Evolutionary conservation across 2,888 invertebrate genomes (phyloP).

Genomic region (Hirtodrosophila cameraria): DNA sequence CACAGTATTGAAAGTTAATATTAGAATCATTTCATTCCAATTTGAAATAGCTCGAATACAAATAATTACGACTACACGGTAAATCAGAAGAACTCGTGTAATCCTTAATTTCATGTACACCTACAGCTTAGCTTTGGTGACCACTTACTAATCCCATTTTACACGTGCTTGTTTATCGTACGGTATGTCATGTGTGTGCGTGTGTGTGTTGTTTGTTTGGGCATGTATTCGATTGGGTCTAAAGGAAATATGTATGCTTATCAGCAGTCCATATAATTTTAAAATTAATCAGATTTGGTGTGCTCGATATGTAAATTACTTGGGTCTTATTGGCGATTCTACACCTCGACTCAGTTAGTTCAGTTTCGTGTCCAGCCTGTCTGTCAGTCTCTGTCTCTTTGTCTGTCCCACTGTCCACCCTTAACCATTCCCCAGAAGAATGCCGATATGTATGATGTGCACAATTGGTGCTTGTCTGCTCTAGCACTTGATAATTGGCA

Average conservation of each 20-base stretch:
- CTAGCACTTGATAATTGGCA: conserved; percentile 70
- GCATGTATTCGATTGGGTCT: conserved; percentile 15
- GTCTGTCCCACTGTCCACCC: background rate
- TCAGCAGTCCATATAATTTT: conserved; percentile 47
- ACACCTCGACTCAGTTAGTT: background rate
- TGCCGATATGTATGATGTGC: conserved; percentile 23
- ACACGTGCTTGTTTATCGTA: conserved; percentile 26
- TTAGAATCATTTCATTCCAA: no score
- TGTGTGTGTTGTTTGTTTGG: conserved; percentile 10
- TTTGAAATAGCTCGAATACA: background rate
- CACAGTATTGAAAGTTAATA: no score
- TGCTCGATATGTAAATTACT: conserved; percentile 31
- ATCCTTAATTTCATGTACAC: conserved; percentile 43
- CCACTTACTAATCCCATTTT: conserved; percentile 56
- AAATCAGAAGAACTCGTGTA: conserved; percentile 28
- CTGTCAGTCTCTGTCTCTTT: no score
- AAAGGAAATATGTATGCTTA: conserved; percentile 8
- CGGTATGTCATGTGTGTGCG: background rate
- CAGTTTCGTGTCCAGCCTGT: background rate
- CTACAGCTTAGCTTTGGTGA: conserved; percentile 38
- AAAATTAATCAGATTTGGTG: conserved; percentile 50
- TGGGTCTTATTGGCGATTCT: conserved; percentile 5
- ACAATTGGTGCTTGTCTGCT: conserved; percentile 52
- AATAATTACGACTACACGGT: background rate
- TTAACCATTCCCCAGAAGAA: background rate